phyloP scores from a whole-genome alignment of 2,797 vertebrate species.

The Carcharodon carcharias region DNA sequence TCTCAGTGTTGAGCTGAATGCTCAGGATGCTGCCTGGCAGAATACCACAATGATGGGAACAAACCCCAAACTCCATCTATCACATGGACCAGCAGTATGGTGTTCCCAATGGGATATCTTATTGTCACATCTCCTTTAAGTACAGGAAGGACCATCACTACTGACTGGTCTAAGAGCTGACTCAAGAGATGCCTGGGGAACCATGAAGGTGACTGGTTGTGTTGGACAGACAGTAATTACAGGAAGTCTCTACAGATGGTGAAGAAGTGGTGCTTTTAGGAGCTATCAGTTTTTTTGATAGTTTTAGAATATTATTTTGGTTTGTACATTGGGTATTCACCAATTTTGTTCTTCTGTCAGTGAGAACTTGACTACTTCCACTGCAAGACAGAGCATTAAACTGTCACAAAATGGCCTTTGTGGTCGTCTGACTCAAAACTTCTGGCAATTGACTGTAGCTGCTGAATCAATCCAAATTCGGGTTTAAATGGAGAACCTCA shows the following conservation, averaged over 20 bases:
- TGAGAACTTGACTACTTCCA: background rate
- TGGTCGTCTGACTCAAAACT: background rate
- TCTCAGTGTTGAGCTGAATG: background rate
- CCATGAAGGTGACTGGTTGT: background rate
- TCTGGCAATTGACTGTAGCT: background rate
- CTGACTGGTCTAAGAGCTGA: background rate
- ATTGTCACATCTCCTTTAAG: background rate
- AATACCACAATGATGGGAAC: background rate
- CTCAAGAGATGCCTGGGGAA: background rate
- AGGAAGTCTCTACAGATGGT: background rate
- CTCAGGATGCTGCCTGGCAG: background rate
- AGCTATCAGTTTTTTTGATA: background rate
- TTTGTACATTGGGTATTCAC: background rate
- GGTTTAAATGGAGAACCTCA: background rate
- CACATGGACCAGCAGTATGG: background rate
- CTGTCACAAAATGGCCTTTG: background rate
- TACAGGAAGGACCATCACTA: background rate
- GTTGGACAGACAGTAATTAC: background rate
- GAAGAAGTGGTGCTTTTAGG: background rate
- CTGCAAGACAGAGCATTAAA: background rate
- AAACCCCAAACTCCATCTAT: background rate
- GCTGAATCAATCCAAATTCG: background rate
- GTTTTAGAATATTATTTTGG: background rate
- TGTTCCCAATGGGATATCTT: background rate
- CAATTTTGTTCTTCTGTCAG: background rate